Evolutionary conservation across 2,797 vertebrate species (phyloP), one percentile per base, ranked within the genome.

Genomic region (Aeoliscus strigatus): DNA sequence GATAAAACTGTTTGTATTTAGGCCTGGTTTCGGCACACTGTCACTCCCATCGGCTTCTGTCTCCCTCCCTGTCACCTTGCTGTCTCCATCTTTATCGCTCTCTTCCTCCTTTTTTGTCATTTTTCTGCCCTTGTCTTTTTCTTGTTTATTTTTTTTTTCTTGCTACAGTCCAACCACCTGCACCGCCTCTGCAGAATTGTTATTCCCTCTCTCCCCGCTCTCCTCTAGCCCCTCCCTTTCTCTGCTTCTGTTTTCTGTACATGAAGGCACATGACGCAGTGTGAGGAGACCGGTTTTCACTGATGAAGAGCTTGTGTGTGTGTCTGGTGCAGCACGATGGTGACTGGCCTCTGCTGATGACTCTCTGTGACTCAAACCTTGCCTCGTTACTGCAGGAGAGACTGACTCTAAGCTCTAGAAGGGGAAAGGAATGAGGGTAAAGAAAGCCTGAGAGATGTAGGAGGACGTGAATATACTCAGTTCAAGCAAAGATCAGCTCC

Each of bases 1-100:
- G 73, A 84, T 80, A 79, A 83, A 82, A 65, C 62, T 63, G 67
- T 79, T 79, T 77, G 76, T 76, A 62, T 74, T 82, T 77, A 76
- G 69, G 53, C 62, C 64, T 34, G 58, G 48, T 57, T 67, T 62
- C 42, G 8, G 53, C 54, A 61, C 60, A 48, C 64, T 77, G 75
- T 82, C 73, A 74, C 58, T 70, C 51, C 8, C 11, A 55, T 34
- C 39, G 28, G 35, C 64, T 68, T 52, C 59, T 63, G 66, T 57
- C 66, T 74, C 67, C 65, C 51, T 44, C 31, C 39, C 60, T 78
- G 74, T 80, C 80, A 69, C 70, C 69, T 69, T 61, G 56, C n/a
- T 44, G 56, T 70, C 66, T 76, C 35, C 58, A 65, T 57, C 55
- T 79, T 60, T 75, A 71, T 75, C 69, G 49, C 57, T 43, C 48